phyloP scores from a whole-genome alignment of 1,140 invertebrate species.

The Brachionus sp. region DNA sequence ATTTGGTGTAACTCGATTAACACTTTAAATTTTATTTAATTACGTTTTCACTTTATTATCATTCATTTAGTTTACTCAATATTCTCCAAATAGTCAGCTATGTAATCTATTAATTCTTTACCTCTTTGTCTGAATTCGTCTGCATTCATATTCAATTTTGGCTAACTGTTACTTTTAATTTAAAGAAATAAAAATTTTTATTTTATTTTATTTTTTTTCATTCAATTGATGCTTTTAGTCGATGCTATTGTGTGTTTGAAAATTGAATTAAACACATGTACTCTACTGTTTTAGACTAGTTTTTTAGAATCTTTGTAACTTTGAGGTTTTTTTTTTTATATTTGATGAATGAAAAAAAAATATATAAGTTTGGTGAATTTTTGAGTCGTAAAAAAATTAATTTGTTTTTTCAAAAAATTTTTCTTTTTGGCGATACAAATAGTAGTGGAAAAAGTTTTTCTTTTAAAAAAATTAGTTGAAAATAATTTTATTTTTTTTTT shows the following conservation, averaged over 20 bases:
- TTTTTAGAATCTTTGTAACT: too few species aligned
- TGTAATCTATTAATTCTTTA: conserved; percentile 96
- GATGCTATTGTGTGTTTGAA: not conserved
- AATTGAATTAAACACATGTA: not conserved
- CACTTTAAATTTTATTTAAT: conserved; percentile 60
- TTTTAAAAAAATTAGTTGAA: too few species aligned
- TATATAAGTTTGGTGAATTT: too few species aligned
- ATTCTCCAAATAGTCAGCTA: conserved; percentile 87
- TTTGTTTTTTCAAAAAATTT: too few species aligned
- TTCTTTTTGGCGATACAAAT: too few species aligned
- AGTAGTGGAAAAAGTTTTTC: too few species aligned
- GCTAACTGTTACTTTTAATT: not conserved
- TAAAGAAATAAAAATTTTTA: not conserved
- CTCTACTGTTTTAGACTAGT: not conserved
- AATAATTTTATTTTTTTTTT: too few species aligned
- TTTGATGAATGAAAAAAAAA: too few species aligned
- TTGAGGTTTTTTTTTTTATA: too few species aligned
- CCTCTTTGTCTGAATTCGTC: conserved; percentile 81
- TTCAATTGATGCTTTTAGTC: not conserved
- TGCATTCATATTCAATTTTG: conserved; percentile 70
- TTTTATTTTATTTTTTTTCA: not conserved
- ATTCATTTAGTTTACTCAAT: conserved; percentile 60
- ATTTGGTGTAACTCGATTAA: conserved; percentile 77
- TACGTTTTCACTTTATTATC: not conserved
- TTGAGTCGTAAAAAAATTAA: too few species aligned